Evolutionary conservation across 2,888 invertebrate genomes (phyloP).

Genomic region (Digitonthophagus gazella): DNA sequence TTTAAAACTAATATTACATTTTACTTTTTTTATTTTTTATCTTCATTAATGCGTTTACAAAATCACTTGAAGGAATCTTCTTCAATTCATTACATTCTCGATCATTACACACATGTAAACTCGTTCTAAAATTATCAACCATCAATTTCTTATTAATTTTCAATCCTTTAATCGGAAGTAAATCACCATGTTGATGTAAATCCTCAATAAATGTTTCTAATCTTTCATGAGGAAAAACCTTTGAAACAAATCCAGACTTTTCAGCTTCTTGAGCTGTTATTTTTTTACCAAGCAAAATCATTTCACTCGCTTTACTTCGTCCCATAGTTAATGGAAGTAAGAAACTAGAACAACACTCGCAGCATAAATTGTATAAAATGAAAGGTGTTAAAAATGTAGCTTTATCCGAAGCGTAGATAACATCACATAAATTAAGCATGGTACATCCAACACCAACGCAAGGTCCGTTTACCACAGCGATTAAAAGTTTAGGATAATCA

Average conservation of each 20-base stretch:
- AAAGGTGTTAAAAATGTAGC: conserved; percentile 91
- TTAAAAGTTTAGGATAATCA: conserved; percentile 82
- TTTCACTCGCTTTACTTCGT: conserved; percentile 63
- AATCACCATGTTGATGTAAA: conserved; percentile 56
- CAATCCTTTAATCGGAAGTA: conserved; percentile 59
- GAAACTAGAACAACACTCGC: conserved; percentile 88
- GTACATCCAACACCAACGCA: conserved; percentile 91
- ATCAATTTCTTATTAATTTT: conserved; percentile 69
- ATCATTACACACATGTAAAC: conserved; percentile 64
- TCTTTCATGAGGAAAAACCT: conserved; percentile 67
- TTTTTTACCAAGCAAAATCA: conserved; percentile 65
- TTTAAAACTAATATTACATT: no score
- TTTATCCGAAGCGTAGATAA: conserved; percentile 80
- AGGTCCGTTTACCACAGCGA: conserved; percentile 91
- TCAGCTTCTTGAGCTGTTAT: conserved; percentile 78
- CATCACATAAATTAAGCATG: conserved; percentile 79
- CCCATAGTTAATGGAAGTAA: conserved; percentile 86
- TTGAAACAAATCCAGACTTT: conserved; percentile 73
- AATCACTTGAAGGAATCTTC: no score
- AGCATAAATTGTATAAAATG: conserved; percentile 75
- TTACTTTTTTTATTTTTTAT: no score
- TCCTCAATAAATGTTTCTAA: conserved; percentile 56
- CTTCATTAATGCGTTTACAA: no score
- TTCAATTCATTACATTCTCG: conserved; percentile 68
- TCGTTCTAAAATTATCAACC: conserved; percentile 58